phyloP scores from a whole-genome alignment of 2,888 invertebrate genomes.

The Priocnemis perturbator region DNA sequence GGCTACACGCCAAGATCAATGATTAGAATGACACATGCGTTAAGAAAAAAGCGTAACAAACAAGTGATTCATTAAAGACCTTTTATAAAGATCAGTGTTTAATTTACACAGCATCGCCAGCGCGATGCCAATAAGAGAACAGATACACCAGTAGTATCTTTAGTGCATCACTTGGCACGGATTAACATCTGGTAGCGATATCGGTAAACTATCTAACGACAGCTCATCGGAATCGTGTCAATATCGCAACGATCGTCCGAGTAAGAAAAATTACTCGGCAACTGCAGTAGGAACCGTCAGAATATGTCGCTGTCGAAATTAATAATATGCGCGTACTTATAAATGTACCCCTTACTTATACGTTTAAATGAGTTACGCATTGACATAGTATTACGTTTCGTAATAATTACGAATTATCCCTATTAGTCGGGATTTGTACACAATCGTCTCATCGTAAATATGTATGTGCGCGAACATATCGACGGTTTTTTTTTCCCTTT shows the following conservation, averaged over 20 bases:
- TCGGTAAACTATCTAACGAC: constrained; percentile 23
- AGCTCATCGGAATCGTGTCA: constrained; percentile 24
- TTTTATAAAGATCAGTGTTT: constrained; percentile 17
- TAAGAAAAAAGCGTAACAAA: too few relatives aligned
- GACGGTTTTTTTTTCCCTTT: constrained; percentile 9
- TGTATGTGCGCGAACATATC: constrained; percentile 17
- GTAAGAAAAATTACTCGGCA: constrained; percentile 31
- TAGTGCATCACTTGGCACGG: constrained; percentile 66
- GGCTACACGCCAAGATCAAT: too few relatives aligned
- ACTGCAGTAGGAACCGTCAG: constrained; percentile 28
- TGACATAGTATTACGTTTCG: background rate
- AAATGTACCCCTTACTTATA: constrained; percentile 8
- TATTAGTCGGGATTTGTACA: constrained; percentile 4
- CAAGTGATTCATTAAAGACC: constrained; percentile 41
- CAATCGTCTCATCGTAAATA: constrained; percentile 9
- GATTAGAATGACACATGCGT: too few relatives aligned
- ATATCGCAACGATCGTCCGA: constrained; percentile 16
- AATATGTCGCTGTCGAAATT: constrained; percentile 27
- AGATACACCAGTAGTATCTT: constrained; percentile 39
- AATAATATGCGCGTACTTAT: constrained; percentile 14
- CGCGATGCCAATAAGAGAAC: constrained; percentile 23
- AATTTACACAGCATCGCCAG: constrained; percentile 16
- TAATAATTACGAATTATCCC: constrained; percentile 9
- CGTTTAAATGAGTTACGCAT: constrained; percentile 4
- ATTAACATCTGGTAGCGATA: constrained; percentile 52